Evolutionary conservation across 2,113 vertebrate genomes (phyloP).

Genomic region (Pterocles burchelli): DNA sequence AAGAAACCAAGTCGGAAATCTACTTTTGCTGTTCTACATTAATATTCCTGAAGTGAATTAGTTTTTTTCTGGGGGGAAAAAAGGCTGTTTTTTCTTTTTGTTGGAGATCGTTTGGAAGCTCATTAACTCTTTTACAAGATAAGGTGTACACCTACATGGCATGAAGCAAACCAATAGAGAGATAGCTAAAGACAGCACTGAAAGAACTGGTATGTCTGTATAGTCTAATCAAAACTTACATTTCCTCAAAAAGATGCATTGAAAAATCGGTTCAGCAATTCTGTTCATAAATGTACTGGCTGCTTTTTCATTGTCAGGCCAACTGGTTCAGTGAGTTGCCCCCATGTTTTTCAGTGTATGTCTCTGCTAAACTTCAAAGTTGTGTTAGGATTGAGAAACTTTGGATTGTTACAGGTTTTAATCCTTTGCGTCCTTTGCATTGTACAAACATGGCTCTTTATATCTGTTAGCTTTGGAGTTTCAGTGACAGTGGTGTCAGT

Average conservation of each 20-base stretch:
- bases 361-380: background rate
- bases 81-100: background rate
- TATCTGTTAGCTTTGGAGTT: background rate
- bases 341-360: background rate
- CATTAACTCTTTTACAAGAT: background rate
- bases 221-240: background rate
- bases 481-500: background rate
- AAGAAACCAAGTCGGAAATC: background rate
- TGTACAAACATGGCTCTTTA: background rate
- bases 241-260: background rate
- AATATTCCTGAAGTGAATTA: background rate
- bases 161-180: background rate
- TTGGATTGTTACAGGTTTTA: background rate
- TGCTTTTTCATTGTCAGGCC: background rate
- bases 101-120: background rate
- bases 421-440: background rate
- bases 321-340: background rate
- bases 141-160: background rate
- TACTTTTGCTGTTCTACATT: background rate
- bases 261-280: background rate
- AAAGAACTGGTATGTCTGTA: background rate
- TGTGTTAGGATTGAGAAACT: background rate
- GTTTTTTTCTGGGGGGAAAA: background rate
- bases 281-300: background rate
- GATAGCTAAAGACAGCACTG: background rate